A percentile compares a stretch with the other conserved stretches of the same genome.
Conservation (phyloP, 2,888 invertebrate species). For the Caenorhabditis sinica region DNA sequence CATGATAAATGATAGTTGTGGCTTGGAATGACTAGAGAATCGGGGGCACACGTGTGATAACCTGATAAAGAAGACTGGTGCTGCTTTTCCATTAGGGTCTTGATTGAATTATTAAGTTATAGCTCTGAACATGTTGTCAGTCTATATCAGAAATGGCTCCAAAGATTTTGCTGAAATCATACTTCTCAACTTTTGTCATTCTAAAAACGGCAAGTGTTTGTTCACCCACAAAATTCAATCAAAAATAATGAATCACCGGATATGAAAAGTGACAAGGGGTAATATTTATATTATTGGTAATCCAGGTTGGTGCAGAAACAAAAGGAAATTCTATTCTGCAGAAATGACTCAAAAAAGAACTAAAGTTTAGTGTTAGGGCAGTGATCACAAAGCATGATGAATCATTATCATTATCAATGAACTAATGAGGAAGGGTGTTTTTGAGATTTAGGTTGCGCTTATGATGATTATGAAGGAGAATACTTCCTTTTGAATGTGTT, state of each 20-base stretch:
- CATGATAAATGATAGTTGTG: neutral
- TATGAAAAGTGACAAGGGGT: conserved; percentile 2
- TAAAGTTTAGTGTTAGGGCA: conserved; percentile 21
- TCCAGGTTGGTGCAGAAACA: conserved; percentile 4
- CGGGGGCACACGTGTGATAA: neutral
- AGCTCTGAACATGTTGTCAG: conserved; percentile 15
- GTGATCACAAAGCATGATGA: neutral
- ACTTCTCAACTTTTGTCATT: neutral
- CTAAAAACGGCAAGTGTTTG: neutral
- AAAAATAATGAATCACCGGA: neutral
- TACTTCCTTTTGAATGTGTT: neutral
- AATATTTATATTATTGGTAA: neutral
- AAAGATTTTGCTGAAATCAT: neutral
- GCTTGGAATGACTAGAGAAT: neutral
- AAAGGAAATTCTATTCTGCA: conserved; percentile 8
- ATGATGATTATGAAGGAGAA: neutral
- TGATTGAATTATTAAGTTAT: neutral
- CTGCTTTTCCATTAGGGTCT: neutral
- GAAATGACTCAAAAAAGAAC: neutral
- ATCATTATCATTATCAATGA: conserved; percentile 1
- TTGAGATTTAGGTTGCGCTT: conserved; percentile 6
- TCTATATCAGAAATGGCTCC: neutral
- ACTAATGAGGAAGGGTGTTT: conserved; percentile 2
- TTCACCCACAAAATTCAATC: conserved; percentile 17
- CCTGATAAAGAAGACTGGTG: neutral